Evolutionary conservation across 2,113 vertebrate species (phyloP).

Genomic region (Odontophorus gujanensis): DNA sequence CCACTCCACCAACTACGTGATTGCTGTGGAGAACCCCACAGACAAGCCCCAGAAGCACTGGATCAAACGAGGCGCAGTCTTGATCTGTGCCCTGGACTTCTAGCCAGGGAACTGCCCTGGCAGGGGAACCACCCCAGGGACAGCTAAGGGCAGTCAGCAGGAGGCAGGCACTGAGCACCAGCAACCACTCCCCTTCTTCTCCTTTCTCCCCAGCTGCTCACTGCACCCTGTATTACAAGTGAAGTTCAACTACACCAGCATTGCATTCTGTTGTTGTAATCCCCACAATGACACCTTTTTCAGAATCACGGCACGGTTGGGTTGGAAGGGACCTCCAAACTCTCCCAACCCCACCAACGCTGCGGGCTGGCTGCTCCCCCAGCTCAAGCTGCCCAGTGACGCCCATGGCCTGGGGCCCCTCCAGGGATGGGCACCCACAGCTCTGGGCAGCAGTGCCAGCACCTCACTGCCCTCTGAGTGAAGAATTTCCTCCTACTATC

Average conservation of each 20-base stretch:
- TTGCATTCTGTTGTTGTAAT: accelerated
- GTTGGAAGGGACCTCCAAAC: too few species aligned
- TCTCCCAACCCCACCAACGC: too few species aligned
- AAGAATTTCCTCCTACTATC: too few species aligned
- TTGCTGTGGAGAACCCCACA: constrained; percentile 88
- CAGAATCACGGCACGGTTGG: too few species aligned
- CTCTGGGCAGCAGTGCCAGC: too few species aligned
- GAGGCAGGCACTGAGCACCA: accelerated
- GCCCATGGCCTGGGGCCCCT: too few species aligned
- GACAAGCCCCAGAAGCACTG: constrained; percentile 82
- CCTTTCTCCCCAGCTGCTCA: background rate
- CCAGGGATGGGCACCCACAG: too few species aligned
- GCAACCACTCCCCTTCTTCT: background rate
- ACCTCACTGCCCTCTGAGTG: too few species aligned
- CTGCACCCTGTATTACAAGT: background rate
- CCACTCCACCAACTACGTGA: constrained; percentile 91
- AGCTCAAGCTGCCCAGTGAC: too few species aligned
- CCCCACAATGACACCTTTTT: background rate
- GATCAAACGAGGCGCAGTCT: constrained; percentile 90
- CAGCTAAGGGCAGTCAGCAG: background rate
- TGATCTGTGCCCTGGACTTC: constrained; percentile 91
- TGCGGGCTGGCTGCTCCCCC: too few species aligned
- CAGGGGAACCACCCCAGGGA: background rate
- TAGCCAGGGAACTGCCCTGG: constrained; percentile 12
- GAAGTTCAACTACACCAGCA: background rate